phyloP scores from a whole-genome alignment of 2,113 vertebrate species.

The Callionymus lyra region DNA sequence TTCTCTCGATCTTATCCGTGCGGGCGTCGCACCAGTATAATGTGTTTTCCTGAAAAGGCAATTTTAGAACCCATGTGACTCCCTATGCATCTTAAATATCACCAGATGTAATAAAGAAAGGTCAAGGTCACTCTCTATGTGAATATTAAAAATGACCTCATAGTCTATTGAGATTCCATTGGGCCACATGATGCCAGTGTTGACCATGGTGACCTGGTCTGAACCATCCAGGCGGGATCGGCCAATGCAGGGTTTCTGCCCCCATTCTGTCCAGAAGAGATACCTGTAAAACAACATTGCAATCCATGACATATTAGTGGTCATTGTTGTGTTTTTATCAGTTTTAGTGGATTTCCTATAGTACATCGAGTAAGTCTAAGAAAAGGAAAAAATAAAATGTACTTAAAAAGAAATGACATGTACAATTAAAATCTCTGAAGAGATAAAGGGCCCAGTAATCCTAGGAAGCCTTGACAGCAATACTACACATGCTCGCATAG shows the following conservation, averaged over 20 bases:
- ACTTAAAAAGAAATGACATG: too few species aligned
- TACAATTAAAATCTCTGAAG: too few species aligned
- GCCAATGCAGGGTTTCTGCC: slow-evolving; percentile 88
- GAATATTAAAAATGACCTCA: slow-evolving; percentile 69
- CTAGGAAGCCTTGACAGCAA: too few species aligned
- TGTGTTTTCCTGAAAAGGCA: slow-evolving; percentile 90
- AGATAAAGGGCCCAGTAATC: too few species aligned
- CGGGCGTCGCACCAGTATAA: slow-evolving; percentile 99
- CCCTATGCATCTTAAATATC: slow-evolving; percentile 5
- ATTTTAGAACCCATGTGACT: slow-evolving; percentile 71
- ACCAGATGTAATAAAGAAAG: neutral
- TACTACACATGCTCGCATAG: too few species aligned
- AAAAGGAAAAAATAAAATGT: too few species aligned
- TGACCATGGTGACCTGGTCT: slow-evolving; percentile 85
- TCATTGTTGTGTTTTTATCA: too few species aligned
- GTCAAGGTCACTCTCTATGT: slow-evolving; percentile 1
- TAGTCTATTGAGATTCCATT: slow-evolving; percentile 96
- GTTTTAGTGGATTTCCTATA: too few species aligned
- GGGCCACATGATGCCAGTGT: slow-evolving; percentile 85
- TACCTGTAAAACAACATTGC: slow-evolving; percentile 63
- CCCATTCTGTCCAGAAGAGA: slow-evolving; percentile 99
- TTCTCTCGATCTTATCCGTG: slow-evolving; percentile 98
- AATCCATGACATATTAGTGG: too few species aligned
- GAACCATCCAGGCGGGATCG: slow-evolving; percentile 88
- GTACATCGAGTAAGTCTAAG: too few species aligned